Percentiles rank a stretch among this genome's conserved stretches.
phyloP scores from a whole-genome alignment of 2,113 vertebrate genomes.

The Sylvia atricapilla region DNA sequence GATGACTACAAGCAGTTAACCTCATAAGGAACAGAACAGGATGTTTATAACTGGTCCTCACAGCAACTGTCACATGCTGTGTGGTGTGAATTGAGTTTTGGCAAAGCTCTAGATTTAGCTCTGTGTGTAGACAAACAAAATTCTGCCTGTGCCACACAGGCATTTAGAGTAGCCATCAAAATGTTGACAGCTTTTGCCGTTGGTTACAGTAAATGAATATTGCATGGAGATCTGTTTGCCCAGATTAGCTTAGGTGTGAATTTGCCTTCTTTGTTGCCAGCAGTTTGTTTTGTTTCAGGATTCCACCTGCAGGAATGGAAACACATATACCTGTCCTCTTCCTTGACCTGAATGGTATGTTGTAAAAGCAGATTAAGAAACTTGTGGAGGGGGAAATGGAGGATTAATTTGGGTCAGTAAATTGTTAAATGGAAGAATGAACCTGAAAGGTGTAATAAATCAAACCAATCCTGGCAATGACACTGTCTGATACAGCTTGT shows the following conservation, averaged over 20 bases:
- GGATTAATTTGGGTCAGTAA: not conserved
- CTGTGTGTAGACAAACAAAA: not conserved
- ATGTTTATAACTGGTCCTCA: not conserved
- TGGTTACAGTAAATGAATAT: not conserved
- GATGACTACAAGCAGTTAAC: not conserved
- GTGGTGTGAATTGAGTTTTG: not conserved
- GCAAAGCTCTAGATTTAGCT: not conserved
- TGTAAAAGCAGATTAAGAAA: not conserved
- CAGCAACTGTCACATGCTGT: not conserved
- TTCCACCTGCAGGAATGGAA: constrained; percentile 92
- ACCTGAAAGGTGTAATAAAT: not conserved
- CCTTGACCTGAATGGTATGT: constrained; percentile 93
- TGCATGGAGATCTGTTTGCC: not conserved
- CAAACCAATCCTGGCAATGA: not conserved
- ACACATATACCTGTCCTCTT: constrained; percentile 95
- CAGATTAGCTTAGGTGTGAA: not conserved
- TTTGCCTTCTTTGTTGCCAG: constrained; percentile 4
- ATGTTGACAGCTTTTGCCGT: not conserved
- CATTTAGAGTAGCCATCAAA: not conserved
- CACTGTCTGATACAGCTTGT: not conserved
- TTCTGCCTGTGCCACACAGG: not conserved
- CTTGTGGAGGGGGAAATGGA: too few species aligned
- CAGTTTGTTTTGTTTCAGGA: constrained; percentile 76
- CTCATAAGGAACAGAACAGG: not conserved
- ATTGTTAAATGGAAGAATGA: not conserved